Evolutionary conservation across 1,140 invertebrate species (phyloP).

Genomic region (Drosophila bocqueti): DNA sequence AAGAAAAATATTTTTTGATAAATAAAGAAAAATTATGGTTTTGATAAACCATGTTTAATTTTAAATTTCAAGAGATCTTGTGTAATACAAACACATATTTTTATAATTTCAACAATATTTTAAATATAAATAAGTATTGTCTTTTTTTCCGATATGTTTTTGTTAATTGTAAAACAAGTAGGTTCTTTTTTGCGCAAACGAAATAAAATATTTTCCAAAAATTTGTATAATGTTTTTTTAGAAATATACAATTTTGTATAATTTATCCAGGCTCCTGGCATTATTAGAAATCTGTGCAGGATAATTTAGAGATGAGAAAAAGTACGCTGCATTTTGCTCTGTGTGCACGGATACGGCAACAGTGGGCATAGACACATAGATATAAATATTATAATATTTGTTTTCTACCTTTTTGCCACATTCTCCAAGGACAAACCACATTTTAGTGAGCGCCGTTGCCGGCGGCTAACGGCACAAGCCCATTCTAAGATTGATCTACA

Average conservation of each 20-base stretch:
- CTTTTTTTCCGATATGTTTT: too few relatives aligned
- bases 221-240: neutral
- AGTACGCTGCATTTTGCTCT: neutral
- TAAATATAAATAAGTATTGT: too few relatives aligned
- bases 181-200: too few relatives aligned
- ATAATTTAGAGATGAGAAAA: neutral
- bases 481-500: constrained; percentile 76
- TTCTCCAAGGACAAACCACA: constrained; percentile 82
- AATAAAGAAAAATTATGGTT: too few relatives aligned
- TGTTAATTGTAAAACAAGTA: too few relatives aligned
- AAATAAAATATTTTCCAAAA: too few relatives aligned
- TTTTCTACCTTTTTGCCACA: constrained; percentile 64
- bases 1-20: too few relatives aligned
- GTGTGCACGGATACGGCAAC: constrained; percentile 9
- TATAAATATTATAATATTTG: constrained; percentile 36
- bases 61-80: too few relatives aligned
- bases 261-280: too few relatives aligned
- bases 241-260: neutral
- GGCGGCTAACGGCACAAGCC: constrained; percentile 68
- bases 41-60: too few relatives aligned
- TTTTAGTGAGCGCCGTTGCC: constrained; percentile 71
- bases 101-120: too few relatives aligned
- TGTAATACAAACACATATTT: too few relatives aligned
- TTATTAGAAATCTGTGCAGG: neutral
- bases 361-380: constrained; percentile 21